Conservation (phyloP, 2,888 invertebrate species). For the Nowickia ferox region DNA sequence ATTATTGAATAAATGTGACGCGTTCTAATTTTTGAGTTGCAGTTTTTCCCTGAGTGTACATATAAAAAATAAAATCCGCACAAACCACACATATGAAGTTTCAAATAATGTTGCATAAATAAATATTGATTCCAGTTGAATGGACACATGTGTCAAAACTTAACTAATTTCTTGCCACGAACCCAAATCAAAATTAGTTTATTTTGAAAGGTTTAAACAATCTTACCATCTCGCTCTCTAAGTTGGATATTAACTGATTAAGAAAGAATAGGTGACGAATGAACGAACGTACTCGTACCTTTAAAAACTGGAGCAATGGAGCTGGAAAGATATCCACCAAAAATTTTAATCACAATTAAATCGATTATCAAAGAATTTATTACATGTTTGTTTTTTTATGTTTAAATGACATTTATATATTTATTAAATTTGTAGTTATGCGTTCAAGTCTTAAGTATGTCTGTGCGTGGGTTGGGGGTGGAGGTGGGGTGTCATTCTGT, state of each 20-base stretch:
- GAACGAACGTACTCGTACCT: not conserved
- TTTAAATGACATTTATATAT: not conserved
- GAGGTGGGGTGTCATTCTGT: no score
- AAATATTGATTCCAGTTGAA: slow-evolving; percentile 57
- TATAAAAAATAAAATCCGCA: not conserved
- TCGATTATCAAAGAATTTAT: slow-evolving; percentile 37
- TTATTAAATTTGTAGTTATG: not conserved
- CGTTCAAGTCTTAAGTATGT: not conserved
- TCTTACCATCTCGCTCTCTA: not conserved
- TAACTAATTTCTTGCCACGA: slow-evolving; percentile 17
- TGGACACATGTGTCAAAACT: slow-evolving; percentile 53
- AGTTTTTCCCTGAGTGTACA: not conserved
- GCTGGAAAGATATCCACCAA: not conserved
- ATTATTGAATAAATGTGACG: no score
- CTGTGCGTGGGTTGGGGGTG: no score
- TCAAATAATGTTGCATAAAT: slow-evolving; percentile 49
- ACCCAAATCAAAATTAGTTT: slow-evolving; percentile 54
- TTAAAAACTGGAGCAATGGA: not conserved
- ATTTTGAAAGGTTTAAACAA: slow-evolving; percentile 40
- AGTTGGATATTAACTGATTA: not conserved
- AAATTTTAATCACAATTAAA: slow-evolving; percentile 15
- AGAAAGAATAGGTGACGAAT: slow-evolving; percentile 21
- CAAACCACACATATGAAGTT: slow-evolving; percentile 51
- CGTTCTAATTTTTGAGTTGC: no score
- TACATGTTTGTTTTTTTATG: not conserved